Evolutionary conservation across 2,113 vertebrate genomes (phyloP).

Genomic region (Pteropus alecto): DNA sequence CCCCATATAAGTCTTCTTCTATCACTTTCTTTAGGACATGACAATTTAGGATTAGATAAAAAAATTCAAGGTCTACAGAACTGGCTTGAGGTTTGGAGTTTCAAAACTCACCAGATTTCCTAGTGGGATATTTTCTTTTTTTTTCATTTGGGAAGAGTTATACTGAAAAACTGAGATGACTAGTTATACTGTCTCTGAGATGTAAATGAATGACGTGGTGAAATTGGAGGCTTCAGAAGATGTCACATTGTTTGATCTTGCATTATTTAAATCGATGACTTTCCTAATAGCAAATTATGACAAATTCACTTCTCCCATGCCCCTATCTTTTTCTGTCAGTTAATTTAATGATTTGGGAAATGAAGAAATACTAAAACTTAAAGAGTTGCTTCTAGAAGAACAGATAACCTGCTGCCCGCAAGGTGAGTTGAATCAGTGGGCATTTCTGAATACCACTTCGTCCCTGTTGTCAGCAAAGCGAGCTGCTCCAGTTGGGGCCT

Average conservation of each 20-base stretch:
- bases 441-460: rapidly evolving
- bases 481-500: rapidly evolving
- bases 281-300: background rate
- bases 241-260: background rate
- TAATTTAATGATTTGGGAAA: background rate
- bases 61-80: background rate
- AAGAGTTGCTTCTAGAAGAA: background rate
- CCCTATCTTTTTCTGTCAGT: background rate
- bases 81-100: background rate
- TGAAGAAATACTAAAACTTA: background rate
- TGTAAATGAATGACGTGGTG: background rate
- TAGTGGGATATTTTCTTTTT: background rate
- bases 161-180: background rate
- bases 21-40: background rate
- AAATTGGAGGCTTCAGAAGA: background rate
- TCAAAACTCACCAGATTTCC: background rate
- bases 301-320: background rate
- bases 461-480: background rate
- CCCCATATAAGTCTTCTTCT: background rate
- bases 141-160: background rate
- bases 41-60: background rate
- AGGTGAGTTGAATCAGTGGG: rapidly evolving
- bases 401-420: background rate
- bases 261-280: background rate
- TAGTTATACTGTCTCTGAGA: background rate